A percentile compares a stretch with the other conserved stretches of the same genome.
These are phyloP conservation scores for Ophion obscuratus DNA, from an alignment of 2,888 invertebrate species.

Conservation along the genomic window DNA sequence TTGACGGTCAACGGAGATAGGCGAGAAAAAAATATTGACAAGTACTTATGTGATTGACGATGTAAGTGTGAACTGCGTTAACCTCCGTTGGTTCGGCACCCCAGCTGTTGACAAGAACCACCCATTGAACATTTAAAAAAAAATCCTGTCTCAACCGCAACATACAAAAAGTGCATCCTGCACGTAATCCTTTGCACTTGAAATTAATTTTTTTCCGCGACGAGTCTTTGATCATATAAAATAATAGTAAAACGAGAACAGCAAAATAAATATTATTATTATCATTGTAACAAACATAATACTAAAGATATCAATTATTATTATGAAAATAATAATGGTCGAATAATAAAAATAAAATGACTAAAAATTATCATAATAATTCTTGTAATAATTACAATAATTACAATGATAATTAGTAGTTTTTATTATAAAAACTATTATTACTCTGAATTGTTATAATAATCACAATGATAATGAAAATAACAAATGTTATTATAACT, in stretches of 20 bases:
- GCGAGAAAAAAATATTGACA: conserved; percentile 68
- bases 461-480: too few relatives aligned
- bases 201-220: neutral
- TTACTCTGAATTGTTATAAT: too few relatives aligned
- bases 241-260: neutral
- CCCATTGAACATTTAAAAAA: neutral
- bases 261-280: too few relatives aligned
- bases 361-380: too few relatives aligned
- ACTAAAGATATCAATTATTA: too few relatives aligned
- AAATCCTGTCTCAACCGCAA: neutral
- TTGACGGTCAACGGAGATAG: neutral
- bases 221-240: neutral
- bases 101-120: conserved; percentile 85
- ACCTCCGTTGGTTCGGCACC: conserved; percentile 91
- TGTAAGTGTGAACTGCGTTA: conserved; percentile 92
- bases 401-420: too few relatives aligned
- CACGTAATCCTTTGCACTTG: neutral
- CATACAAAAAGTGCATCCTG: neutral
- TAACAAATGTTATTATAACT: too few relatives aligned
- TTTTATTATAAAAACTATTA: too few relatives aligned
- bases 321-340: too few relatives aligned
- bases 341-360: too few relatives aligned
- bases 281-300: too few relatives aligned
- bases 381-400: too few relatives aligned
- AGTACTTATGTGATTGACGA: conserved; percentile 93